Base-by-base conservation (phyloP, 2,113 vertebrate genomes). In the Elephas maximus region DNA sequence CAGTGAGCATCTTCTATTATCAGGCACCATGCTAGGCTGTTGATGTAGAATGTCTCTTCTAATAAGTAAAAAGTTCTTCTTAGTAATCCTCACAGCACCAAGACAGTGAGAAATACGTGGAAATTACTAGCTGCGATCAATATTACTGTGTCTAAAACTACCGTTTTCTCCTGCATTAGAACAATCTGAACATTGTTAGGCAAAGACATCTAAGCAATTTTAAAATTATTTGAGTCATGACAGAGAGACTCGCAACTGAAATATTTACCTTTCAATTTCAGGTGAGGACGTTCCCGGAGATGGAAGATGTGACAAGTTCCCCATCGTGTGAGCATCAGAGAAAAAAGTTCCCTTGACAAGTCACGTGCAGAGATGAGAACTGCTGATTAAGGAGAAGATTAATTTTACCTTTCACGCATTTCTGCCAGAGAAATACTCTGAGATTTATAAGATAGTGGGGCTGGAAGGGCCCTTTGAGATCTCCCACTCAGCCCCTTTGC, bases 161-260 rank as follows among this genome's bases (percentile, higher is more conserved):
- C 98, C 98, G 76, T 98, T 99, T 99, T 98, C 98, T 96, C 96
- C 97, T 98, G 97, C 98, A 98, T 99, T 99, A 99, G 98, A 99
- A 98, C 98, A 98, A 99, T 99, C 99, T 98, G 98, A 98, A 98
- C 98, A 98, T 98, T 98, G 98, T 98, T 98, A 98, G 91, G 98
- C 93, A 98, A 98, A 98, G 98, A 99, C 96, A 99, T 98, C 98
- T 98, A 98, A 98, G 98, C 98, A 99, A 99, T 99, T 99, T 98
- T 98, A 98, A 98, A 99, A 99, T 99, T 98, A 99, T 98, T 99
- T 99, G 98, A 99, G 98, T 99, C 98, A 98, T 99, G 99, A 99
- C 98, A 98, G 98, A 98, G 98, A 98, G 98, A 98, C 98, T 98
- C 98, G 98, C 97, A 99, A 98, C 98, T 99, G 98, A 98, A 99